Conservation (phyloP, 1,140 invertebrate genomes). For the Hycleus phaleratus region DNA sequence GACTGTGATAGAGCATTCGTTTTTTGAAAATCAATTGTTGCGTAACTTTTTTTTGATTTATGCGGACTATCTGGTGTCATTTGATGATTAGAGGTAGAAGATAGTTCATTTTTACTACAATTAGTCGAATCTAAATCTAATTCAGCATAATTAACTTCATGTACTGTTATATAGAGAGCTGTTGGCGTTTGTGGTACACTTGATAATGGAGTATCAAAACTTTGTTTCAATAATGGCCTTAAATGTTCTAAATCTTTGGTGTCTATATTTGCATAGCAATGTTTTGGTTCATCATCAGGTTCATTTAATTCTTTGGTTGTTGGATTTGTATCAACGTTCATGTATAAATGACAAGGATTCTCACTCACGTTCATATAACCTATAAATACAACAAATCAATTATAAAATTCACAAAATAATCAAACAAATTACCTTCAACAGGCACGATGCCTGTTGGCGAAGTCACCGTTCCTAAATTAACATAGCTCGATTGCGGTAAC, state of each 20-base stretch:
- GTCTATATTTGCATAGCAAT: slow-evolving; percentile 60
- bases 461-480: slow-evolving; percentile 35
- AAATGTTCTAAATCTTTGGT: slow-evolving; percentile 50
- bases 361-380: slow-evolving; percentile 7
- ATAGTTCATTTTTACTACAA: slow-evolving; percentile 8
- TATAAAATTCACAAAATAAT: too few relatives aligned
- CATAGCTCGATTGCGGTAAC: slow-evolving; percentile 35
- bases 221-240: slow-evolving; percentile 38
- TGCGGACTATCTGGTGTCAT: slow-evolving; percentile 49
- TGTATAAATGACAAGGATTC: slow-evolving; percentile 51
- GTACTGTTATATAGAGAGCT: slow-evolving; percentile 39
- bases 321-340: slow-evolving; percentile 52
- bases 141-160: slow-evolving; percentile 68
- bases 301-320: slow-evolving; percentile 24
- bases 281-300: slow-evolving; percentile 41
- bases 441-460: slow-evolving; percentile 36
- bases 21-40: slow-evolving; percentile 89
- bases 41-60: slow-evolving; percentile 66
- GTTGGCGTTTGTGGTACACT: slow-evolving; percentile 44
- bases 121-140: slow-evolving; percentile 58
- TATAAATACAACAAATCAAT: too few relatives aligned
- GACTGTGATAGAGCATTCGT: slow-evolving; percentile 75
- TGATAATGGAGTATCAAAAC: slow-evolving; percentile 9
- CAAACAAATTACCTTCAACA: background rate
- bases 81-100: slow-evolving; percentile 16